Evolutionary conservation across 1,140 invertebrate genomes (phyloP), one percentile per base, ranked within the genome.

Genomic region (Drosophila lowei): DNA sequence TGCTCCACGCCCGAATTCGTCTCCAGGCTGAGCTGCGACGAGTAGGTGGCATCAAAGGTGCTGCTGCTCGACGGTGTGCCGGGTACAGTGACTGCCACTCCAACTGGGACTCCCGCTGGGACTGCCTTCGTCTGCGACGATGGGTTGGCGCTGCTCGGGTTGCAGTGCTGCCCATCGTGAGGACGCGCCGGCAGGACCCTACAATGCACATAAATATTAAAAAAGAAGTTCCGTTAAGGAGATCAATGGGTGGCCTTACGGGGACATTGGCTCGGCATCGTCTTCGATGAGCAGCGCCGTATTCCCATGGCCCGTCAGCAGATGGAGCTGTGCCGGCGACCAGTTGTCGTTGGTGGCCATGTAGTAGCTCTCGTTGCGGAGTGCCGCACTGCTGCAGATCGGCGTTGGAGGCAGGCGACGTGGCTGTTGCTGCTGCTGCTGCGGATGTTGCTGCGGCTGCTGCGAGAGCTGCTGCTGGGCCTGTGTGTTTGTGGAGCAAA

Each of bases 321-420:
- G n/a, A 3, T 90, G 63, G 52, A 83, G 73, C 61, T 80, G 78
- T 9, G 79, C 77, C 46, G 91, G 91, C 38, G 91, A 91, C 91
- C 91, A 91, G 8, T 89, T 90, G 8, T 91, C 92, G 65, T 93
- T 93, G 53, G 93, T 95, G 28, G 95, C 95, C 91, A 95, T 94
- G 74, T 97, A 97, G 78, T 97, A 98, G 86, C 97, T 97, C 91
- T 97, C 96, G 80, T 97, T 98, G 16, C 95, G 92, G 47, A 96
- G 74, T 0, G 67, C 62, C 13, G 72, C 81, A 46, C n/a, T 80
- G 55, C 92, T 80, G 73, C 84, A 76, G 8, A 67, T 23, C 18
- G 74, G 74, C 0, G 64, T 44, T 9, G 78, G 53, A 0, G 75
- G 74, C 56, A 68, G 38, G 6, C 83, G 83, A 21, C 74, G 83